A percentile compares a stretch with the other conserved stretches of the same genome.
Evolutionary conservation across 2,888 invertebrate genomes (phyloP).

Genomic region (Therioaphis trifolii): DNA sequence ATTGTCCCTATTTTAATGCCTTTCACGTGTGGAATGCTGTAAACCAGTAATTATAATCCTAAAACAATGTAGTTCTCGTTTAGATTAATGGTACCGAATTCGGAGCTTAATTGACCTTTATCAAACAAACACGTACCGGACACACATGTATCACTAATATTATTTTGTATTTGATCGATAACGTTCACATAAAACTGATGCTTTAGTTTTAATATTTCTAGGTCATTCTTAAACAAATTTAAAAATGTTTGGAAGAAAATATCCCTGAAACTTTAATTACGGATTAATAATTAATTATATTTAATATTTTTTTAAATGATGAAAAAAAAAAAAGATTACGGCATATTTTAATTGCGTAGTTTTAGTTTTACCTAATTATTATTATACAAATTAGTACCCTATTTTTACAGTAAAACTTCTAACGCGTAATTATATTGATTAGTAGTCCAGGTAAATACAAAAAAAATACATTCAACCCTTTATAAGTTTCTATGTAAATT

Average conservation of each 20-base stretch:
- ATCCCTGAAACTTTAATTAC: neutral
- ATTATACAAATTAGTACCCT: slow-evolving; percentile 4
- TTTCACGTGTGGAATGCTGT: slow-evolving; percentile 39
- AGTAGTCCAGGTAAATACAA: neutral
- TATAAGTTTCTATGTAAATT: slow-evolving; percentile 22
- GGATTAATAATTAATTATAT: neutral
- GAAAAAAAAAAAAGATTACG: neutral
- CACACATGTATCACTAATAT: slow-evolving; percentile 34
- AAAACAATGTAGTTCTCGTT: slow-evolving; percentile 48
- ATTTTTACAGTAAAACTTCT: slow-evolving; percentile 24
- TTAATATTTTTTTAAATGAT: neutral
- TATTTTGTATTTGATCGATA: slow-evolving; percentile 43
- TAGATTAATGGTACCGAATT: slow-evolving; percentile 50
- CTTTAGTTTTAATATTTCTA: slow-evolving; percentile 9
- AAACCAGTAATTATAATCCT: slow-evolving; percentile 53
- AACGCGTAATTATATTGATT: slow-evolving; percentile 37
- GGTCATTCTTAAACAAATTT: neutral
- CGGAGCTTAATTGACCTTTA: slow-evolving; percentile 54
- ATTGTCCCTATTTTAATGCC: slow-evolving; percentile 14
- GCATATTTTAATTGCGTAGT: neutral
- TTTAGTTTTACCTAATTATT: slow-evolving; percentile 15
- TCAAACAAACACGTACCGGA: slow-evolving; percentile 49
- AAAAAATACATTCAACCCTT: slow-evolving; percentile 34
- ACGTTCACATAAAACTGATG: neutral
- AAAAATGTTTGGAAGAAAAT: neutral